phyloP scores from a whole-genome alignment of 92 coral and sea anemone species.

The Phenganax marumi region DNA sequence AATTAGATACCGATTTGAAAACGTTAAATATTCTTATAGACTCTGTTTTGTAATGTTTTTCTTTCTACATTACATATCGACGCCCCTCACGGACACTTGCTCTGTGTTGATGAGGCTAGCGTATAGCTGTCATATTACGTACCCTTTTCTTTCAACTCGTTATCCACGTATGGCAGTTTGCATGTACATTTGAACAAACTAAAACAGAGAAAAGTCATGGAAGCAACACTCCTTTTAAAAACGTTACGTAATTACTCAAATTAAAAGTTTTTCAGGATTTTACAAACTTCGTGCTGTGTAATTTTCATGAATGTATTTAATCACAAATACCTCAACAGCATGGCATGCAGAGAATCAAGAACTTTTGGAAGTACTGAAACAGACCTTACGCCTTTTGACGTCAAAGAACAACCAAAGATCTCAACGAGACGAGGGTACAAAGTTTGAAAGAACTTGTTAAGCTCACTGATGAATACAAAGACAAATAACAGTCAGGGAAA shows the following conservation, averaged over 20 bases:
- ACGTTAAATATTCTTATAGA: not conserved
- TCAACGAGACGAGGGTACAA: too few species aligned
- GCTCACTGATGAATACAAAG: too few species aligned
- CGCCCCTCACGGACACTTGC: not conserved
- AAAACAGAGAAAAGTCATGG: not conserved
- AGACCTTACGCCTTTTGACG: too few species aligned
- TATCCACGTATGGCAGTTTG: not conserved
- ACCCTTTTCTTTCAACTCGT: not conserved
- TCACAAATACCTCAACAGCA: too few species aligned
- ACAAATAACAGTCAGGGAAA: too few species aligned
- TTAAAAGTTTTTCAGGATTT: not conserved
- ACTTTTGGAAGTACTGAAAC: too few species aligned
- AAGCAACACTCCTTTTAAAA: not conserved
- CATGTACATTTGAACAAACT: not conserved
- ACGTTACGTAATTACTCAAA: not conserved
- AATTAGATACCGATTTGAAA: not conserved
- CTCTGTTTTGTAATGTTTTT: not conserved
- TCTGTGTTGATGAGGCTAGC: not conserved
- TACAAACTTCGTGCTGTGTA: not conserved
- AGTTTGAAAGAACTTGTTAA: too few species aligned
- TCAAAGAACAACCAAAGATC: too few species aligned
- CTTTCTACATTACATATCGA: too few species aligned
- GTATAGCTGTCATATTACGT: not conserved
- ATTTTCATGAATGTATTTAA: too few species aligned
- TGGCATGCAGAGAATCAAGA: too few species aligned